These are phyloP conservation scores for Ophiothrix spiculata DNA, from an alignment of 35 echinoderm and acorn worm genomes.

Conservation along the genomic window DNA sequence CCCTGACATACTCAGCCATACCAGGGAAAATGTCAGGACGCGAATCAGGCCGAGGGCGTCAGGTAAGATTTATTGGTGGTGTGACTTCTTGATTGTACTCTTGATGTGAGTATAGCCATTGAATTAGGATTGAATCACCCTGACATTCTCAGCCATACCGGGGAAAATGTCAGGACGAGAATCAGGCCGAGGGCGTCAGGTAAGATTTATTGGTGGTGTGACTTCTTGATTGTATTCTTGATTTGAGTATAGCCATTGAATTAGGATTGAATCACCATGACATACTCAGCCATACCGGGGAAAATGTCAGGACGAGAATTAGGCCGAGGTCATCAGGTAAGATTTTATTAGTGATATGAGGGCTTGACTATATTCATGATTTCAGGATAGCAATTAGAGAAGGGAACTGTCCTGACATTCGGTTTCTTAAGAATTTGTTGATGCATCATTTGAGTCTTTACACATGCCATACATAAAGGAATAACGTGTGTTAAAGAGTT, in stretches of 20 bases:
- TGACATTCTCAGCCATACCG: conserved; percentile 64
- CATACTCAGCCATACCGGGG: conserved; percentile 71
- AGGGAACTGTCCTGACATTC: conserved; percentile 64
- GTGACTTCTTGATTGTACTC: conserved; percentile 75
- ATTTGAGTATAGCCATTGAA: conserved; percentile 42
- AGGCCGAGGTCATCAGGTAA: conserved; percentile 17
- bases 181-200: conserved; percentile 10
- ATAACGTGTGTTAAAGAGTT: no score
- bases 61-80: conserved; percentile 24
- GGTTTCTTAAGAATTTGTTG: no score
- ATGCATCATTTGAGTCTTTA: no score
- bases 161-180: conserved; percentile 42
- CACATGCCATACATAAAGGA: no score
- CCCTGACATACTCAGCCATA: conserved; percentile 69
- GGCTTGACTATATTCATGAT: conserved; percentile 64
- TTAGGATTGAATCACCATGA: conserved; percentile 61
- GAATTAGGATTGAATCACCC: conserved; percentile 66
- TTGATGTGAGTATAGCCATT: conserved; percentile 42
- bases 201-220: no score
- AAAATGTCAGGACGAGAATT: conserved; percentile 25
- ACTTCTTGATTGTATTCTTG: conserved; percentile 70
- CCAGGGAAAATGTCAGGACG: conserved; percentile 51
- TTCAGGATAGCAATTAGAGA: conserved; percentile 44
- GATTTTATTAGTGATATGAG: no score
- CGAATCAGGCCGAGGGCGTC: not conserved